Evolutionary conservation across 2,797 vertebrate genomes (phyloP).

Genomic region (Hipposideros larvatus): DNA sequence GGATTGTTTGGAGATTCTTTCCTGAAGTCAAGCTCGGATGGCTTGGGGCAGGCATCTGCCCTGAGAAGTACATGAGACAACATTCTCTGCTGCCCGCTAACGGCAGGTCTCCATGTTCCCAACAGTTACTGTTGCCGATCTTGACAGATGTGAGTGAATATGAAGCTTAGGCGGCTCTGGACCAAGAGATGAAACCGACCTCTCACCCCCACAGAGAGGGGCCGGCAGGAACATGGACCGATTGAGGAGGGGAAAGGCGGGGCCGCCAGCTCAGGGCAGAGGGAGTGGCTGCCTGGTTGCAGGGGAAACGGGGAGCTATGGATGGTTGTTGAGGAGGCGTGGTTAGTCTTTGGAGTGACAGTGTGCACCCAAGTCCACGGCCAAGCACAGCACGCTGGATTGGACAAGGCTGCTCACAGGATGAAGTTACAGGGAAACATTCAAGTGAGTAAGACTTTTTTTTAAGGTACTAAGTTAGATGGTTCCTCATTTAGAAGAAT

Average conservation of each 20-base stretch:
- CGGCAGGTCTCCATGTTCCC: fast-evolving
- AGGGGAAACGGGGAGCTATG: not conserved
- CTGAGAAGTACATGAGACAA: fast-evolving
- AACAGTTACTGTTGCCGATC: too few species aligned
- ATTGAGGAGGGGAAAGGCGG: not conserved
- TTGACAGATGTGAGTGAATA: fast-evolving
- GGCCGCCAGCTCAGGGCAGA: not conserved
- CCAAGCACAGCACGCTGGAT: fast-evolving
- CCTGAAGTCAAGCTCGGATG: fast-evolving
- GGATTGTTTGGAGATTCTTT: too few species aligned
- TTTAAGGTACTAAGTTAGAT: not conserved
- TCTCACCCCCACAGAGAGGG: not conserved
- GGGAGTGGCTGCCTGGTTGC: not conserved
- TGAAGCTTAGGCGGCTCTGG: not conserved
- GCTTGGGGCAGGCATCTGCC: not conserved
- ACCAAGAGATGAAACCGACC: not conserved
- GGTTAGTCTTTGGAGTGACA: fast-evolving
- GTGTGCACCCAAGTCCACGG: not conserved
- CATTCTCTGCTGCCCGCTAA: too few species aligned
- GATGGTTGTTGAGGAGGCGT: not conserved
- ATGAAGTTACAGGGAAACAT: not conserved
- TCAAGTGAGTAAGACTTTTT: not conserved
- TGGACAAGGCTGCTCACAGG: not conserved
- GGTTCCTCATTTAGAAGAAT: not conserved
- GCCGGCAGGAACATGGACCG: not conserved